phyloP scores from a whole-genome alignment of 2,888 invertebrate genomes.

The Erebia epiphron region DNA sequence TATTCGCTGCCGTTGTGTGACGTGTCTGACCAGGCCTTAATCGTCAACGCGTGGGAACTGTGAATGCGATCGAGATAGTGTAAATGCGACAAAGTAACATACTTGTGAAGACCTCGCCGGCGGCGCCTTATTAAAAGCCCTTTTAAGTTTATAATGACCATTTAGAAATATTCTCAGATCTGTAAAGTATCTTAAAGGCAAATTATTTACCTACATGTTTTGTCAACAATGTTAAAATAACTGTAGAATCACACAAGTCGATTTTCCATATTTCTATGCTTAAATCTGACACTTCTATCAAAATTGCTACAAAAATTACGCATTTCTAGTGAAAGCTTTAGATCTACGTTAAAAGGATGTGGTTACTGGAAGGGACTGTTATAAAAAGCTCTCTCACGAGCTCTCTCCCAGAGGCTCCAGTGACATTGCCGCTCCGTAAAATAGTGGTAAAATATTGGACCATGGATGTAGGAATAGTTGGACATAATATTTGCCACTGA shows the following conservation, averaged over 20 bases:
- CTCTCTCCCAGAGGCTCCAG: not conserved
- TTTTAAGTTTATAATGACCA: too few species aligned
- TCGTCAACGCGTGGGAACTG: conserved; percentile 3
- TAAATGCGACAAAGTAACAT: conserved; percentile 10
- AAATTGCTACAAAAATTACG: too few species aligned
- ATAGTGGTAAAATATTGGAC: not conserved
- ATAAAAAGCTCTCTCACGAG: conserved; percentile 6
- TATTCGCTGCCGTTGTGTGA: too few species aligned
- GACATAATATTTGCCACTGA: not conserved
- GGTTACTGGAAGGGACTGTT: conserved; percentile 1
- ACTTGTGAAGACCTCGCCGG: not conserved
- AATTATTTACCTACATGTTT: not conserved
- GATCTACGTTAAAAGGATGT: not conserved
- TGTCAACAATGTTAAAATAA: too few species aligned
- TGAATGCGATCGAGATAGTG: conserved; percentile 15
- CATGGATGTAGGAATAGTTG: not conserved
- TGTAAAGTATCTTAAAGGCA: not conserved
- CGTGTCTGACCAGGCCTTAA: not conserved
- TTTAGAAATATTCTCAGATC: not conserved
- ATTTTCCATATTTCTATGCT: too few species aligned
- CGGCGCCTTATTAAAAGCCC: too few species aligned
- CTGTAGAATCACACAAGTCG: too few species aligned
- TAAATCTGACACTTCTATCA: too few species aligned
- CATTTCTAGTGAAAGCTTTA: not conserved
- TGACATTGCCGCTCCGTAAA: not conserved